Base-by-base conservation (phyloP, 2,113 vertebrate genomes). In the Aplodontia rufa region DNA sequence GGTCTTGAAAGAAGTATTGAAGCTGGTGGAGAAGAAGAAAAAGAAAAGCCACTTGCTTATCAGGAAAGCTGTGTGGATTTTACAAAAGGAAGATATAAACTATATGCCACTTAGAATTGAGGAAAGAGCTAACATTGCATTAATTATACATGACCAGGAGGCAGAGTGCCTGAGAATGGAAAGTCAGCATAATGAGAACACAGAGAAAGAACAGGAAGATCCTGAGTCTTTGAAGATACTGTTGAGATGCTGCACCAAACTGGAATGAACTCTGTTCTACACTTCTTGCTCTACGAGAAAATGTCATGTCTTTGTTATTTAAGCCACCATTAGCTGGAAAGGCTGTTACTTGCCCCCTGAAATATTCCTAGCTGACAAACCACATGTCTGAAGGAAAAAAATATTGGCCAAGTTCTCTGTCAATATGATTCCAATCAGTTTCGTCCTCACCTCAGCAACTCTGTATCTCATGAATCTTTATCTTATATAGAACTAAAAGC, bases 341-440 rank as follows among this genome's bases (percentile, higher is more conserved):
- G 28, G 72, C 66, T 83, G 30, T 92, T 85, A 82, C 60, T 40
- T 91, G 5, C n/a, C 30, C 28, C 51, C 69, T 53, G 88, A 93
- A 96, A 51, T 35, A 78, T 66, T 90, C n/a, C 19, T 76, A 84
- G 84, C 26, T 92, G 40, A 95, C 58, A 82, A 89, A 82, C 17
- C 1, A 75, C 80, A 12, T 76, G 10, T 17, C 16, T 90, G 51
- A 91, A 94, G 53, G 20, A n/a, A 51, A 55, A 47, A 78, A 45
- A 76, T 6, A 66, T 1, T 49, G n/a, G 24, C 58, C 28, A 94
- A 53, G 22, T 53, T 87, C 64, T 94, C 88, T 69, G 62, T 58
- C 24, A 71, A 13, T 58, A 2, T 11, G 2, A 89, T 19, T 1
- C 9, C 35, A 49, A 24, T 62, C 69, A 66, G 75, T 75, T 87